phyloP scores from a whole-genome alignment of 2,888 invertebrate species.

The Cerceris ruficornis region DNA sequence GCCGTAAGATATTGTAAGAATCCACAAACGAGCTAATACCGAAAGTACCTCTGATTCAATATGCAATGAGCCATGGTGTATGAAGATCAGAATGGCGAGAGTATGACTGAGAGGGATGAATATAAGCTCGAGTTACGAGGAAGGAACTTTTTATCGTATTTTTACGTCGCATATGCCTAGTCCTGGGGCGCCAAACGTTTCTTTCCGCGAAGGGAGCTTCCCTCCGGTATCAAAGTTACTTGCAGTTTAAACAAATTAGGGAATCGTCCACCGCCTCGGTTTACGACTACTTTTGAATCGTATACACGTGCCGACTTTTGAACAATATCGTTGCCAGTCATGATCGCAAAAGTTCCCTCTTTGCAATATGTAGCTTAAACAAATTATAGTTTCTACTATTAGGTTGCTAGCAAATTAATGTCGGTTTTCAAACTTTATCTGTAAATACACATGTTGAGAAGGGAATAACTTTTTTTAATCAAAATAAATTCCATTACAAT shows the following conservation, averaged over 20 bases:
- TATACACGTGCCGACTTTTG: constrained; percentile 73
- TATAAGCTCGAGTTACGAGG: constrained; percentile 75
- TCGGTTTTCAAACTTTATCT: too few species aligned
- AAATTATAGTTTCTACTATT: too few species aligned
- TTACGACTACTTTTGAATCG: constrained; percentile 68
- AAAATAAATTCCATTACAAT: too few species aligned
- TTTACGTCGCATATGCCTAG: constrained; percentile 76
- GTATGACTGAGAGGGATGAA: constrained; percentile 45
- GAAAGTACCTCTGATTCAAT: too few species aligned
- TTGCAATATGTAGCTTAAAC: not conserved
- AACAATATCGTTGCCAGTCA: constrained; percentile 64
- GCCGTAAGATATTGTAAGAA: too few species aligned
- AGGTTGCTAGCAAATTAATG: too few species aligned
- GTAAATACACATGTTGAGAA: too few species aligned
- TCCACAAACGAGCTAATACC: too few species aligned
- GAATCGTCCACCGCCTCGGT: constrained; percentile 74
- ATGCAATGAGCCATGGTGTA: constrained; percentile 1
- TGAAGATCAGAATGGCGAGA: constrained; percentile 46
- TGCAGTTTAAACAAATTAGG: constrained; percentile 80
- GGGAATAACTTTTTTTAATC: too few species aligned
- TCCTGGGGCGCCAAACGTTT: constrained; percentile 57
- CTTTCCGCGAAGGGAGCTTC: constrained; percentile 38
- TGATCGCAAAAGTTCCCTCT: not conserved
- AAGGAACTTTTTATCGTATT: constrained; percentile 78
- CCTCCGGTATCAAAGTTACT: constrained; percentile 59